These are phyloP conservation scores for Nannospalax galili DNA, from an alignment of 2,113 vertebrate genomes.

Conservation along the genomic window DNA sequence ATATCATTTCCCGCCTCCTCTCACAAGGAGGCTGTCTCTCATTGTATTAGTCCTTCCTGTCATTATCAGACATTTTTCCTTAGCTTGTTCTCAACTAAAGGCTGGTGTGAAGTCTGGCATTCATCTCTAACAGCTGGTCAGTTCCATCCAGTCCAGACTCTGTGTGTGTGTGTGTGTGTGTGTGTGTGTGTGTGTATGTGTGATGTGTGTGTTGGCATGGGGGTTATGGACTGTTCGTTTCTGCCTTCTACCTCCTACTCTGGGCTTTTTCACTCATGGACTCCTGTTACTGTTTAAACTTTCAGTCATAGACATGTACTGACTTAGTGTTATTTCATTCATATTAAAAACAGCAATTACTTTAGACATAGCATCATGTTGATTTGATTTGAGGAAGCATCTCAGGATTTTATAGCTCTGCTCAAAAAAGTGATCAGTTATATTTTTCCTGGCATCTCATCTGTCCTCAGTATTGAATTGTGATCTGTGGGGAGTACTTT, in stretches of 20 bases:
- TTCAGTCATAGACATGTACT: not conserved
- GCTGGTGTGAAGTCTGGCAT: constrained; percentile 71
- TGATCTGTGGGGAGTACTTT: not conserved
- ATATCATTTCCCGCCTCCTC: constrained; percentile 58
- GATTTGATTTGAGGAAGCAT: constrained; percentile 1
- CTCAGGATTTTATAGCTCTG: constrained; percentile 24
- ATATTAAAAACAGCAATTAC: not conserved
- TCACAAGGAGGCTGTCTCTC: constrained; percentile 42
- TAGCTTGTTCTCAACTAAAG: constrained; percentile 58
- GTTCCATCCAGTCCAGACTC: not conserved
- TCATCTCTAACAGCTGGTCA: constrained; percentile 42
- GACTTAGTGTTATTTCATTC: not conserved
- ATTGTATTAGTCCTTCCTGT: constrained; percentile 23
- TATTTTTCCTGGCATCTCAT: not conserved
- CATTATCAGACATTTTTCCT: constrained; percentile 72
- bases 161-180: not conserved
- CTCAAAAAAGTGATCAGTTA: not conserved
- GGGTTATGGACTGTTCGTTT: not conserved
- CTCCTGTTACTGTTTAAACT: not conserved
- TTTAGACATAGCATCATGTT: not conserved
- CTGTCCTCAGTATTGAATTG: not conserved
- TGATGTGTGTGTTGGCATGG: not conserved
- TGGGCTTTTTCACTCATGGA: not conserved
- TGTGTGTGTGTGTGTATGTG: too few relatives aligned
- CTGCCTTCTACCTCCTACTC: not conserved